These are phyloP conservation scores for Campoplex nolae DNA, from an alignment of 2,888 invertebrate species.

Conservation along the genomic window DNA sequence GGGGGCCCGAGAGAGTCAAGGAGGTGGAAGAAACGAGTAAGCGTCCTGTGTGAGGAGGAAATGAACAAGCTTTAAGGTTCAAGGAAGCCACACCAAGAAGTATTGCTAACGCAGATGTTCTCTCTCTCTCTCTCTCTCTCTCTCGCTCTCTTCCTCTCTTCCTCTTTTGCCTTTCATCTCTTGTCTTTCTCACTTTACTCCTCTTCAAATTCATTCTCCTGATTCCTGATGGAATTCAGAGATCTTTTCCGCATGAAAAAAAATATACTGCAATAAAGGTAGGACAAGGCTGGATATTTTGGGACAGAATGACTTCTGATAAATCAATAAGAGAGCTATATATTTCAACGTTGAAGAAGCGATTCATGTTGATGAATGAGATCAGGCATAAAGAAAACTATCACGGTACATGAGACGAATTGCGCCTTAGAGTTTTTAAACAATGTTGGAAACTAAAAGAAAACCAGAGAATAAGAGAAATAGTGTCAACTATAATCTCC, in stretches of 20 bases:
- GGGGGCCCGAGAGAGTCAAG: conserved; percentile 68
- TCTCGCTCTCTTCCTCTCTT: not conserved
- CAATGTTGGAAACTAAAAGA: not conserved
- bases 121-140: not conserved
- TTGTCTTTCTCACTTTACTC: too few relatives aligned
- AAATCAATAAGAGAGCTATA: conserved; percentile 43
- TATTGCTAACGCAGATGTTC: conserved; percentile 22
- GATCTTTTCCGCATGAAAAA: not conserved
- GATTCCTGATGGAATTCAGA: conserved; percentile 24
- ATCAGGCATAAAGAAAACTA: not conserved
- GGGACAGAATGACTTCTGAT: conserved; percentile 2
- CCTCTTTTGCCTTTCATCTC: not conserved
- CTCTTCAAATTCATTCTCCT: not conserved
- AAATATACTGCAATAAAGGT: not conserved
- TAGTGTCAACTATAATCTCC: not conserved
- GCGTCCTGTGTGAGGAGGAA: conserved; percentile 32
- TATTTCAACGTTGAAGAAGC: conserved; percentile 16
- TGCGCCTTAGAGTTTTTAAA: not conserved
- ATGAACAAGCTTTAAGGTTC: conserved; percentile 54
- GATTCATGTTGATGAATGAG: conserved; percentile 27
- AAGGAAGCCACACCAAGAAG: conserved; percentile 12
- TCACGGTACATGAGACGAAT: conserved; percentile 13
- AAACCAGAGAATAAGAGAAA: not conserved
- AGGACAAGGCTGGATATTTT: conserved; percentile 4
- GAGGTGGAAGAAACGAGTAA: conserved; percentile 61